A percentile compares a stretch with the other conserved stretches of the same genome.
These are phyloP conservation scores for Amphiprion percula DNA, from an alignment of 2,113 vertebrate genomes.

Conservation along the genomic window DNA sequence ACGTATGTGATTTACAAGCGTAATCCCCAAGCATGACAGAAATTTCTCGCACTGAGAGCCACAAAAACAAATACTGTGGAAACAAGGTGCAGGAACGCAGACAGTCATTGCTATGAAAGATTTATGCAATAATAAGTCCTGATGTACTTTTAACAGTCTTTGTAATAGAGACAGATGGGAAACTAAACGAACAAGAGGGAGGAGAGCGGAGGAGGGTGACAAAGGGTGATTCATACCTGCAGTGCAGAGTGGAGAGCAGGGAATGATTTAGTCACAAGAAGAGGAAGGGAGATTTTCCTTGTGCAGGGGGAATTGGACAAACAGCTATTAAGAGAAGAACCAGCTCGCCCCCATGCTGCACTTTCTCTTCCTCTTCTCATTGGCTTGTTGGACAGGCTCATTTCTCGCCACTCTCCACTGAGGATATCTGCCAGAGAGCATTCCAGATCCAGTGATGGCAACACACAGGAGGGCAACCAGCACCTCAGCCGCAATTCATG, in stretches of 20 bases:
- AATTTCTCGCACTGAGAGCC: constrained; percentile 33
- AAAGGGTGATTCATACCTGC: constrained; percentile 77
- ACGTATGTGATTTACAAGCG: constrained; percentile 59
- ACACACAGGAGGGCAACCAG: constrained; percentile 32
- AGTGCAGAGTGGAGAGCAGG: constrained; percentile 42
- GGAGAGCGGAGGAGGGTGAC: constrained; percentile 65
- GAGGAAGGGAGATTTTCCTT: constrained; percentile 60
- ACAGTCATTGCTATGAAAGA: constrained; percentile 45
- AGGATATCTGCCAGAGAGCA: constrained; percentile 64
- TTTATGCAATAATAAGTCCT: constrained; percentile 65
- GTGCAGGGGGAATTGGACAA: constrained; percentile 64
- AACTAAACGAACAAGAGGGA: constrained; percentile 66
- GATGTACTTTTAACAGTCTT: constrained; percentile 73
- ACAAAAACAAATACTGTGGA: constrained; percentile 52
- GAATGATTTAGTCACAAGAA: constrained; percentile 68
- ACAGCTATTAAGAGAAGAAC: constrained; percentile 69
- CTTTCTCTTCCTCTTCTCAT: constrained; percentile 40
- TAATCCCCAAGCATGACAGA: constrained; percentile 53
- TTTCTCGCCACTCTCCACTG: constrained; percentile 57
- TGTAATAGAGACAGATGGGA: constrained; percentile 74
- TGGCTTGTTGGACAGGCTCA: constrained; percentile 61
- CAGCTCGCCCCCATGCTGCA: constrained; percentile 41
- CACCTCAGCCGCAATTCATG: constrained; percentile 17
- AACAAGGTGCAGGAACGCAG: constrained; percentile 31
- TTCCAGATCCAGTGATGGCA: constrained; percentile 54